These are phyloP conservation scores for Prunella fulvescens DNA, from an alignment of 2,113 vertebrate species.

Conservation along the genomic window DNA sequence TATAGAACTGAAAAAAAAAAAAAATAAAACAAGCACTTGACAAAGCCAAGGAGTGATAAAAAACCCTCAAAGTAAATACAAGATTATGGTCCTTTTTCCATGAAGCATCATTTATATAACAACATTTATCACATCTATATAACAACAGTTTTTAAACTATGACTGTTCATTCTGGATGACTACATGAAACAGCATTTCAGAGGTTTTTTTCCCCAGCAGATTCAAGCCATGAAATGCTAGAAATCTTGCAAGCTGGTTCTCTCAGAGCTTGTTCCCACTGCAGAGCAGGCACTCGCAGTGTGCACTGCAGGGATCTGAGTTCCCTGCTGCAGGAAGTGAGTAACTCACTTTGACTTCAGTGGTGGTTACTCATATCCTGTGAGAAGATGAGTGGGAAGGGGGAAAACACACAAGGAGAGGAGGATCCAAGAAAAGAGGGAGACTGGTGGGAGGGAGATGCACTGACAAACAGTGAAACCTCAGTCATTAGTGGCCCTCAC, in stretches of 20 bases:
- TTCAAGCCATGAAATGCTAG: background rate
- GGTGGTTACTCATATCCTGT: conserved; percentile 56
- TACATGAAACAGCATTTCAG: background rate
- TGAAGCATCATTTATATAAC: background rate
- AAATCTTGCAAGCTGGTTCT: background rate
- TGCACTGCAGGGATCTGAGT: background rate
- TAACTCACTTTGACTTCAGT: conserved; percentile 12
- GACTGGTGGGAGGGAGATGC: background rate
- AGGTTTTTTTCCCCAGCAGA: background rate
- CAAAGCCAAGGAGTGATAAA: background rate
- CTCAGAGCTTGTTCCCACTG: background rate
- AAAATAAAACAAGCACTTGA: background rate
- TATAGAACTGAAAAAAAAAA: background rate
- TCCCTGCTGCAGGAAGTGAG: conserved; percentile 43
- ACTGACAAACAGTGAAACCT: background rate
- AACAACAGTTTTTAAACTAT: background rate
- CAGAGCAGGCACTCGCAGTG: background rate
- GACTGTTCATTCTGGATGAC: background rate
- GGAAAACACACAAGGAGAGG: background rate
- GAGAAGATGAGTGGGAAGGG: conserved; percentile 4
- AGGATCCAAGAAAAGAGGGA: background rate
- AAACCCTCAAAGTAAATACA: background rate
- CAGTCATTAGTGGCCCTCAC: background rate
- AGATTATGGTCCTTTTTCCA: background rate
- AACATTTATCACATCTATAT: background rate